Conservation (phyloP, 2,113 vertebrate genomes). For the Lepus europaeus region DNA sequence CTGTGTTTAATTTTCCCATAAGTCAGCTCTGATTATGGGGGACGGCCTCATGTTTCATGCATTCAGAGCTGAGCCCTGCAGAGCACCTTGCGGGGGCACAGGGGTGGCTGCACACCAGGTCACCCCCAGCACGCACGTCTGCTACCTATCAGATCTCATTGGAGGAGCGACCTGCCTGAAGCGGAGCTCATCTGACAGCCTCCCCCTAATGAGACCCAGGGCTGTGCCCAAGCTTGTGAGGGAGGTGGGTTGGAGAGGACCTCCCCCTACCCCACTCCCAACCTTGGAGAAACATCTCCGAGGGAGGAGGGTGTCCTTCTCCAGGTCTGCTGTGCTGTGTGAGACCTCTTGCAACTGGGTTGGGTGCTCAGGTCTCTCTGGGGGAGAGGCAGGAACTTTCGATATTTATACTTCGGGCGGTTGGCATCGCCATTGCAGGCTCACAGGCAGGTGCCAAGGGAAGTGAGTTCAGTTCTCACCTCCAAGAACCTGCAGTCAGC, state of each 20-base stretch:
- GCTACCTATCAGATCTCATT: conserved; percentile 71
- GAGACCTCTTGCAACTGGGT: background rate
- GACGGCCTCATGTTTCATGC: conserved; percentile 79
- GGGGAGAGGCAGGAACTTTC: background rate
- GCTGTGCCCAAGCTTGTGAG: conserved; percentile 17
- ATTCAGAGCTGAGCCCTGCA: conserved; percentile 67
- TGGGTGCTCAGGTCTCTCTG: background rate
- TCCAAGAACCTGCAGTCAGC: background rate
- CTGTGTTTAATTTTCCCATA: conserved; percentile 83
- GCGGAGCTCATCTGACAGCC: conserved; percentile 54
- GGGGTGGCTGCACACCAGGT: conserved; percentile 55
- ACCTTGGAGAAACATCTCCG: background rate
- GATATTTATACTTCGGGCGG: background rate
- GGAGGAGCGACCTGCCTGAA: conserved; percentile 47
- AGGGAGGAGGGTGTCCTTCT: background rate
- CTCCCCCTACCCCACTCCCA: background rate
- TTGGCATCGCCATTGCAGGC: background rate
- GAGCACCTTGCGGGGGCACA: conserved; percentile 71
- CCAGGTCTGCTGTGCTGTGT: background rate
- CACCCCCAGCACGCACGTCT: conserved; percentile 59
- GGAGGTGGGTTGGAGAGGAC: background rate
- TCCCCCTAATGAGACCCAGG: conserved; percentile 73
- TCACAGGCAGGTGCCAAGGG: background rate
- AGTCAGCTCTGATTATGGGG: conserved; percentile 82
- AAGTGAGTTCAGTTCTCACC: background rate